Conservation (phyloP, 2,113 vertebrate species). For the Barnardius zonarius region DNA sequence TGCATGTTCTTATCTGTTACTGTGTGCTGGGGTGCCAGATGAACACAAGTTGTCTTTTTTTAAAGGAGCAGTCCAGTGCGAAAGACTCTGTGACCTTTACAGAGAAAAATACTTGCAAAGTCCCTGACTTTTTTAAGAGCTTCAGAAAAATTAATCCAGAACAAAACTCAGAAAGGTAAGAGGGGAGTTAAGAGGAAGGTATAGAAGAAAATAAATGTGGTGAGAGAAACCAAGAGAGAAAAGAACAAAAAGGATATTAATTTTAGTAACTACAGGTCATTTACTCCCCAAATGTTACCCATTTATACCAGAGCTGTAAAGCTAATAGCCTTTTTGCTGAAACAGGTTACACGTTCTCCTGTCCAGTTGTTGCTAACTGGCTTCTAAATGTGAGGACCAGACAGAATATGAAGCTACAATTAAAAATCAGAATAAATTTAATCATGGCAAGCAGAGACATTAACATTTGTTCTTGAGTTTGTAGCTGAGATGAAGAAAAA, state of each 20-base stretch:
- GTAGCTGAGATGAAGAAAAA: background rate
- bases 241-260: background rate
- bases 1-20: background rate
- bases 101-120: background rate
- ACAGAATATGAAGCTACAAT: background rate
- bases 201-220: background rate
- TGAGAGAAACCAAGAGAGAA: background rate
- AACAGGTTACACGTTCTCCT: background rate
- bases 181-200: background rate
- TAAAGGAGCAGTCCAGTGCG: background rate
- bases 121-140: background rate
- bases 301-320: background rate
- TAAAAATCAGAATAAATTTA: background rate
- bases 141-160: background rate
- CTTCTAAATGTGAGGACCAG: background rate
- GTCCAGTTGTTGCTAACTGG: background rate
- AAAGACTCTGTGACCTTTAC: background rate
- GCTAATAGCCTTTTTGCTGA: background rate
- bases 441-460: background rate
- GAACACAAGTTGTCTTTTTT: background rate
- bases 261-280: background rate
- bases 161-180: background rate
- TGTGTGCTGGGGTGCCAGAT: background rate
- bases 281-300: background rate
- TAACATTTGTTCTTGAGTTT: background rate